These are phyloP conservation scores for Notodonta dromedarius DNA, from an alignment of 2,888 invertebrate species.

Conservation along the genomic window DNA sequence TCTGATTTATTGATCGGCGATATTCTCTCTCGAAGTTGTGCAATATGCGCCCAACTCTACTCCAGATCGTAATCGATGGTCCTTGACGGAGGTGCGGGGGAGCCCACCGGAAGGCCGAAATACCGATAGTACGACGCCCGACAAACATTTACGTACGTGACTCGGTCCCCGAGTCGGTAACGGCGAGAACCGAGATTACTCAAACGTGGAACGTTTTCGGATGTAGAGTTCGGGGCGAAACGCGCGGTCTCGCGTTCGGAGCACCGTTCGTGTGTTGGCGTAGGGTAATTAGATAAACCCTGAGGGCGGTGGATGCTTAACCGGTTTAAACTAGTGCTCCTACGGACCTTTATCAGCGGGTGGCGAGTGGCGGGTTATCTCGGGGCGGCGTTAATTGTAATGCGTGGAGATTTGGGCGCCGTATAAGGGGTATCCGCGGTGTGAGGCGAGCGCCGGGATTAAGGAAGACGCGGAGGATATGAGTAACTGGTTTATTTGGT, in stretches of 20 bases:
- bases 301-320: constrained; percentile 78
- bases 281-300: constrained; percentile 83
- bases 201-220: constrained; percentile 58
- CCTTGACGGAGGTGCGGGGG: constrained; percentile 65
- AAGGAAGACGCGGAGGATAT: constrained; percentile 47
- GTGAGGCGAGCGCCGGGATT: constrained; percentile 48
- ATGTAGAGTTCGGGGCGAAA: constrained; percentile 45
- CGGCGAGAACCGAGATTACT: constrained; percentile 54
- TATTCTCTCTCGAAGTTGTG: constrained; percentile 66
- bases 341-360: constrained; percentile 79
- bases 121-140: constrained; percentile 60
- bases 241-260: constrained; percentile 43
- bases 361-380: constrained; percentile 82
- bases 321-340: constrained; percentile 79
- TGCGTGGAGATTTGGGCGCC: constrained; percentile 77
- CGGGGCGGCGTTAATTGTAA: constrained; percentile 82
- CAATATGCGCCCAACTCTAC: constrained; percentile 67
- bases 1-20: constrained; percentile 63
- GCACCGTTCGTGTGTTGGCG: constrained; percentile 56
- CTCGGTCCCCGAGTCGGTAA: constrained; percentile 50
- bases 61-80: constrained; percentile 74
- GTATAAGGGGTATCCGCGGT: constrained; percentile 63
- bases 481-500: constrained; percentile 44
- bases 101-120: constrained; percentile 62
- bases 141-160: constrained; percentile 78